phyloP scores from a whole-genome alignment of 2,113 vertebrate species.

The Dipodomys merriami region DNA sequence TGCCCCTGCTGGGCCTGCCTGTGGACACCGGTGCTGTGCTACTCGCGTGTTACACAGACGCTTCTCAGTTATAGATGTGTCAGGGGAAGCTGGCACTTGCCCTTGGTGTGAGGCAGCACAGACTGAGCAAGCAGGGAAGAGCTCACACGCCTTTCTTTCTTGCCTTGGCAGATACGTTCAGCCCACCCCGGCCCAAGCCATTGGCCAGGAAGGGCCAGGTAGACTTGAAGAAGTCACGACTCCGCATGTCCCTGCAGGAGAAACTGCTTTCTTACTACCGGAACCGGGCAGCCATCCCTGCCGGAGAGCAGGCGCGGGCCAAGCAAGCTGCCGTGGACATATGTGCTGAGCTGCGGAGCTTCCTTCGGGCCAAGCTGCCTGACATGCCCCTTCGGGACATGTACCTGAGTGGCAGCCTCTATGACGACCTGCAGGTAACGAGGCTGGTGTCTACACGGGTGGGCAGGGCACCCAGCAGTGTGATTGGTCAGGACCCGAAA shows the following conservation, averaged over 20 bases:
- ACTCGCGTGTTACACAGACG: not conserved
- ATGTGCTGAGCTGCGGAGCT: conserved; percentile 94
- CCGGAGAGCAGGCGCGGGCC: conserved; percentile 92
- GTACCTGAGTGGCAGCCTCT: conserved; percentile 98
- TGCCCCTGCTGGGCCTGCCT: not conserved
- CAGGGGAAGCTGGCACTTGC: not conserved
- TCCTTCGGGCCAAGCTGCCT: conserved; percentile 95
- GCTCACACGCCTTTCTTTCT: conserved; percentile 75
- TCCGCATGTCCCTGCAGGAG: conserved; percentile 96
- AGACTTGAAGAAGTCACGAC: conserved; percentile 92
- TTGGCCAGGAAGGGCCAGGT: conserved; percentile 87
- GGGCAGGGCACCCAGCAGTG: not conserved
- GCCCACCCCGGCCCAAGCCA: conserved; percentile 83
- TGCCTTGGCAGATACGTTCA: conserved; percentile 84
- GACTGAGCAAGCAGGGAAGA: conserved; percentile 36
- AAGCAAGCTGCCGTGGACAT: conserved; percentile 97
- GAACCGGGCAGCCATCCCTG: conserved; percentile 91
- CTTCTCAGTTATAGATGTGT: not conserved
- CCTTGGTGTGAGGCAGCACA: not conserved
- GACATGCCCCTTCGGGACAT: conserved; percentile 99
- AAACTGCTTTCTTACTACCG: conserved; percentile 94
- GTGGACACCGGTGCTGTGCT: not conserved
- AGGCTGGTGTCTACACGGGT: accelerated
- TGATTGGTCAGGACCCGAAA: not conserved
- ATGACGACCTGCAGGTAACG: conserved; percentile 96